A percentile compares a stretch with the other conserved stretches of the same genome.
Conservation (phyloP, 2,797 vertebrate genomes). For the Xenentodon cancila region DNA sequence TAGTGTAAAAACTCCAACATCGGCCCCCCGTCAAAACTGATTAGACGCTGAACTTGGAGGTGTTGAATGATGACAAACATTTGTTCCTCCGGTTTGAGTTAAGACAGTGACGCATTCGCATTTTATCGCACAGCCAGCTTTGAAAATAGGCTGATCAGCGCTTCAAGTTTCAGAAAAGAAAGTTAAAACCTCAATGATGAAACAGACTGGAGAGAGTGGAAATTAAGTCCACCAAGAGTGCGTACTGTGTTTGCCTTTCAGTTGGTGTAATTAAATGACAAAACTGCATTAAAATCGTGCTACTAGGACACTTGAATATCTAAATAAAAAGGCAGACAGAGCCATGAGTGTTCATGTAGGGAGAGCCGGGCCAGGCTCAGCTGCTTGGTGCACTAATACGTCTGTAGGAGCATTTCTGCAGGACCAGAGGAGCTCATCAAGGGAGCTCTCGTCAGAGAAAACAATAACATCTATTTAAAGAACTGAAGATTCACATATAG, state of each 20-base stretch:
- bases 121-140: constrained; percentile 11
- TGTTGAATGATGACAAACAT: constrained; percentile 30
- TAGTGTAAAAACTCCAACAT: constrained; percentile 28
- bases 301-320: neutral
- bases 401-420: too few relatives aligned
- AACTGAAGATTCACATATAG: too few relatives aligned
- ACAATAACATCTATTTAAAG: too few relatives aligned
- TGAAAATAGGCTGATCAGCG: constrained; percentile 3
- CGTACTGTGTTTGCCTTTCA: neutral
- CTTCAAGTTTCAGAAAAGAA: constrained; percentile 11
- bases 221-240: neutral
- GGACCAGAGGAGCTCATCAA: too few relatives aligned
- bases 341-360: neutral
- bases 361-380: neutral
- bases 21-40: constrained; percentile 21
- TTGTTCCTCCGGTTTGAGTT: constrained; percentile 13
- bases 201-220: neutral
- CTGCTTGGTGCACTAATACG: too few relatives aligned
- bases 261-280: constrained; percentile 6
- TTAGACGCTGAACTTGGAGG: constrained; percentile 13
- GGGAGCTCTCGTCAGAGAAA: too few relatives aligned
- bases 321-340: constrained; percentile 2
- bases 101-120: constrained; percentile 20
- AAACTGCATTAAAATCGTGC: neutral
- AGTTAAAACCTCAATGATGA: constrained; percentile 1